phyloP scores from a whole-genome alignment of 2,797 vertebrate genomes.

The Neosilurus mollespiculum region DNA sequence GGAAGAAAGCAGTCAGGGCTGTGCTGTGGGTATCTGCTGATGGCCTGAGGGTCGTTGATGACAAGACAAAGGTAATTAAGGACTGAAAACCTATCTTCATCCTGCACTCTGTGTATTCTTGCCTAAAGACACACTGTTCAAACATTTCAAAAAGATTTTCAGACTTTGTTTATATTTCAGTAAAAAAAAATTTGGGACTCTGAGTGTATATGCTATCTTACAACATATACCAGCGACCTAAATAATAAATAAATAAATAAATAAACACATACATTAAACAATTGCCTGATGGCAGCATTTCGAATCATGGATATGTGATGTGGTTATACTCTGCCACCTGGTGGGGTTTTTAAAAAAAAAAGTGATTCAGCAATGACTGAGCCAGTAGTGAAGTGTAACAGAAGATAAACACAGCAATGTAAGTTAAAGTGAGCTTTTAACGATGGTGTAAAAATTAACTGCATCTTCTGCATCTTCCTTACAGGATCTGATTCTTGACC shows the following conservation, averaged over 20 bases:
- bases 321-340: conserved; percentile 40
- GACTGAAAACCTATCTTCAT: background rate
- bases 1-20: conserved; percentile 94
- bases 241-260: background rate
- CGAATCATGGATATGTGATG: background rate
- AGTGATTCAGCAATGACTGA: background rate
- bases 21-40: conserved; percentile 97
- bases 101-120: background rate
- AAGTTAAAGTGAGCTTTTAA: background rate
- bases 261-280: background rate
- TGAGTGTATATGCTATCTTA: background rate
- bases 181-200: background rate
- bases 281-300: background rate
- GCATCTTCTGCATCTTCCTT: background rate
- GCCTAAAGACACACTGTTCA: background rate
- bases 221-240: background rate
- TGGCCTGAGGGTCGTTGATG: conserved; percentile 95
- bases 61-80: conserved; percentile 93
- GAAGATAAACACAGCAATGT: background rate
- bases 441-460: too few species aligned
- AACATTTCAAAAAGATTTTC: background rate
- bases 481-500: conserved; percentile 97
- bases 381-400: background rate
- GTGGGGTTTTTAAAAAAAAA: conserved; percentile 22
- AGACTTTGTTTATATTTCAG: background rate